Evolutionary conservation across 2,113 vertebrate species (phyloP).

Genomic region (Istiophorus platypterus): DNA sequence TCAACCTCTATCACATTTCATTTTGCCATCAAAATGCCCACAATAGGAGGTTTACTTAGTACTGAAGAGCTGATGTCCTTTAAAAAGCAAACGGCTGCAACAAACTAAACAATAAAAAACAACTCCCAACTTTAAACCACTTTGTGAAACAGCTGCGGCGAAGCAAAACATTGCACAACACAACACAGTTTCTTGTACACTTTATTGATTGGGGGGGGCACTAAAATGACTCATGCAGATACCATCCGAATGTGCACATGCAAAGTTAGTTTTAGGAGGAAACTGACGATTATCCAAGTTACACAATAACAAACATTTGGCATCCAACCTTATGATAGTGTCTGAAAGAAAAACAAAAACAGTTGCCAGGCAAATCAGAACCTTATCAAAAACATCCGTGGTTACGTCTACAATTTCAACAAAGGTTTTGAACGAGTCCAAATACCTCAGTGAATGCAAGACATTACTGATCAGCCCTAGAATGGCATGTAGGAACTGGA

Average conservation of each 20-base stretch:
- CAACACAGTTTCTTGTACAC: not conserved
- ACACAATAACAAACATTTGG: not conserved
- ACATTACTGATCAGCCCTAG: not conserved
- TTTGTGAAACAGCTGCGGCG: not conserved
- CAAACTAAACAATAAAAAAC: not conserved
- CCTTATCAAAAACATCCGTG: not conserved
- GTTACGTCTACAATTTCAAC: not conserved
- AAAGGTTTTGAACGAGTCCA: not conserved
- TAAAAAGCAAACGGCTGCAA: not conserved
- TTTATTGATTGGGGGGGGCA: not conserved
- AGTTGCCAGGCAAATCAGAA: not conserved
- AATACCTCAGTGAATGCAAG: not conserved
- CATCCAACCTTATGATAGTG: not conserved
- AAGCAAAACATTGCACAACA: not conserved
- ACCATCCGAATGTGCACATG: not conserved
- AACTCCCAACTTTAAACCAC: no score
- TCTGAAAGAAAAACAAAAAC: not conserved
- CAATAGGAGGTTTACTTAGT: no score
- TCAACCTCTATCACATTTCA: no score
- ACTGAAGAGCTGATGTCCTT: no score
- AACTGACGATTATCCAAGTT: not conserved
- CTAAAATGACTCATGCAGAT: not conserved
- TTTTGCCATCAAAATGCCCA: no score
- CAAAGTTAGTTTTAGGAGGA: not conserved
- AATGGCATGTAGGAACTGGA: accelerated